phyloP scores from a whole-genome alignment of 2,113 vertebrate genomes.

The Podarcis cretensis region DNA sequence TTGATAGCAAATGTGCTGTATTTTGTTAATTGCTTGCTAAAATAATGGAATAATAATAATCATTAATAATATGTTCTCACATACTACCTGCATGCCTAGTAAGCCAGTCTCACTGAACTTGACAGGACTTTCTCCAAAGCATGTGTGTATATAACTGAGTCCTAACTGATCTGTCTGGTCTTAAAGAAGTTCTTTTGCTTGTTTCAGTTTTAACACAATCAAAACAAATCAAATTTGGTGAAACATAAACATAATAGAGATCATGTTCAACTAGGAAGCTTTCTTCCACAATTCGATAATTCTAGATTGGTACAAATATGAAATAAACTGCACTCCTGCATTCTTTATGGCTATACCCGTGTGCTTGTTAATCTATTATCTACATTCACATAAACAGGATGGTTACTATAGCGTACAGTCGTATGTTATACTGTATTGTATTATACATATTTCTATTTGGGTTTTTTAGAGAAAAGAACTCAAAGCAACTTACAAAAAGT shows the following conservation, averaged over 20 bases:
- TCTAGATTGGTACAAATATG: background rate
- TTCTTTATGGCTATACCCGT: constrained; percentile 31
- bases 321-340: constrained; percentile 8
- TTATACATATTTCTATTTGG: too few relatives aligned
- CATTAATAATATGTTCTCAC: background rate
- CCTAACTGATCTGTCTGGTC: background rate
- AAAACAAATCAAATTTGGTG: constrained; percentile 20
- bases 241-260: background rate
- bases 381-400: background rate
- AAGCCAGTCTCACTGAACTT: background rate
- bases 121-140: background rate
- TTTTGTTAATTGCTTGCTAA: background rate
- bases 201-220: background rate
- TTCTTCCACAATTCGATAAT: background rate
- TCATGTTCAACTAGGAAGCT: background rate
- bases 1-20: background rate
- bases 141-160: background rate
- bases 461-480: too few relatives aligned
- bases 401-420: background rate
- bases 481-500: too few relatives aligned
- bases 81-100: background rate
- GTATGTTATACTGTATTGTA: constrained; percentile 11
- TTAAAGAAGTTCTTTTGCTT: background rate
- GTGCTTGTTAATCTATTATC: constrained; percentile 4
- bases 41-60: background rate